Evolutionary conservation across 2,113 vertebrate species (phyloP).

Genomic region (Caretta caretta): DNA sequence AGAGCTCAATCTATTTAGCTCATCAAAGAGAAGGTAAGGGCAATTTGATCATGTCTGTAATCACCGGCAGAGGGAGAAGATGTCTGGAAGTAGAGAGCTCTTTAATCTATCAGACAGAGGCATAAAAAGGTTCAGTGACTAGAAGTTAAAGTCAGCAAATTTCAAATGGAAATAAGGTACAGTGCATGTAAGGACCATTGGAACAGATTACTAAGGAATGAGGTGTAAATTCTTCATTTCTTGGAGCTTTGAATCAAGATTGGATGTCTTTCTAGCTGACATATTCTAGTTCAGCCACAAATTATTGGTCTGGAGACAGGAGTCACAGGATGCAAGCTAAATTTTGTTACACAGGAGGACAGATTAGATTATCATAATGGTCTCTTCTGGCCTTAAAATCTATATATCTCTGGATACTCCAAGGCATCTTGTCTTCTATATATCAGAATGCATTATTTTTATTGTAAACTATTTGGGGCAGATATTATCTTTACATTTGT

Average conservation of each 20-base stretch:
- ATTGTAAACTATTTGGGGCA: background rate
- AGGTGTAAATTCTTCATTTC: conserved; percentile 47
- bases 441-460: background rate
- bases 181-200: conserved; percentile 29
- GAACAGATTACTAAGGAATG: conserved; percentile 1
- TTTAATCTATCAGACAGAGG: background rate
- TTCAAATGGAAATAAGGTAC: conserved; percentile 27
- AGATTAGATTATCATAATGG: background rate
- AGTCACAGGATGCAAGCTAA: background rate
- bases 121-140: background rate
- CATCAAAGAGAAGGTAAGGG: background rate
- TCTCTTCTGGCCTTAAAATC: background rate
- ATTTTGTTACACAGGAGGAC: background rate
- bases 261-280: conserved; percentile 24
- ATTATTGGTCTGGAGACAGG: background rate
- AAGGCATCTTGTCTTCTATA: background rate
- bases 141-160: conserved; percentile 30
- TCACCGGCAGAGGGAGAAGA: background rate
- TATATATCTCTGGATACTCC: background rate
- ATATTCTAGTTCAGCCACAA: background rate
- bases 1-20: background rate
- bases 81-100: background rate
- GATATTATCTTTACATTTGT: background rate
- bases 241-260: conserved; percentile 12
- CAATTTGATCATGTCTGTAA: background rate